A percentile compares a stretch with the other conserved stretches of the same genome.
Evolutionary conservation across 2,888 invertebrate genomes (phyloP).

Genomic region (Nomada fucata): DNA sequence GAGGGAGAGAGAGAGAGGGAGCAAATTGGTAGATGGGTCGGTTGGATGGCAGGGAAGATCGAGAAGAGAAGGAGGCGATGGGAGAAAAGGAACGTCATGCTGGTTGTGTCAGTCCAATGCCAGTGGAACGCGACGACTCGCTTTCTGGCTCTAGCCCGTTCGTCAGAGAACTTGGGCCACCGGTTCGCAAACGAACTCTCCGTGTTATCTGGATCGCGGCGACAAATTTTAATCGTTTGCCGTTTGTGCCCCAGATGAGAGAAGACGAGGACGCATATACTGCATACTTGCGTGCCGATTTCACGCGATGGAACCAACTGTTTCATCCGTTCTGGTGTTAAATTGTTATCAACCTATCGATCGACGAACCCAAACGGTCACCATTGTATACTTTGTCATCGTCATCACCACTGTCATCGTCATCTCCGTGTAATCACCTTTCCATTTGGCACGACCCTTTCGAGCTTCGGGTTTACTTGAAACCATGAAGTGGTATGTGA

Average conservation of each 20-base stretch:
- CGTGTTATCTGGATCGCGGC: slow-evolving; percentile 12
- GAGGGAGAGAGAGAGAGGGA: slow-evolving; percentile 6
- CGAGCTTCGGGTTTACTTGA: slow-evolving; percentile 33
- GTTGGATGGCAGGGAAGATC: slow-evolving; percentile 13
- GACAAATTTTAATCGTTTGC: slow-evolving; percentile 15
- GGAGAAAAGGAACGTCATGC: slow-evolving; percentile 52
- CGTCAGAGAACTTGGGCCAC: slow-evolving; percentile 35
- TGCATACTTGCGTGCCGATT: slow-evolving; percentile 5
- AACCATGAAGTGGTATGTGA: slow-evolving; percentile 71
- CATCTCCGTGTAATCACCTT: slow-evolving; percentile 42
- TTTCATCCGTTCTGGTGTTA: slow-evolving; percentile 29
- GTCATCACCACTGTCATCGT: slow-evolving; percentile 3
- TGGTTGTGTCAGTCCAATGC: slow-evolving; percentile 64
- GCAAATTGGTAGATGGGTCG: background rate
- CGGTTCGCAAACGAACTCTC: slow-evolving; percentile 33
- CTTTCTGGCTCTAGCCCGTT: slow-evolving; percentile 46
- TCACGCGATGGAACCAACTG: background rate
- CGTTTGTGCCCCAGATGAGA: slow-evolving; percentile 24
- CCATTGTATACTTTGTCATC: background rate
- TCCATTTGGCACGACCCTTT: slow-evolving; percentile 49
- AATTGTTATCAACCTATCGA: slow-evolving; percentile 25
- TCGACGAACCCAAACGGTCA: background rate
- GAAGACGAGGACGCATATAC: background rate
- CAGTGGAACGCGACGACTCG: slow-evolving; percentile 66
- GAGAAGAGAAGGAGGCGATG: slow-evolving; percentile 55